phyloP scores from a whole-genome alignment of 1,140 invertebrate species.

The Bombus sibiricus region DNA sequence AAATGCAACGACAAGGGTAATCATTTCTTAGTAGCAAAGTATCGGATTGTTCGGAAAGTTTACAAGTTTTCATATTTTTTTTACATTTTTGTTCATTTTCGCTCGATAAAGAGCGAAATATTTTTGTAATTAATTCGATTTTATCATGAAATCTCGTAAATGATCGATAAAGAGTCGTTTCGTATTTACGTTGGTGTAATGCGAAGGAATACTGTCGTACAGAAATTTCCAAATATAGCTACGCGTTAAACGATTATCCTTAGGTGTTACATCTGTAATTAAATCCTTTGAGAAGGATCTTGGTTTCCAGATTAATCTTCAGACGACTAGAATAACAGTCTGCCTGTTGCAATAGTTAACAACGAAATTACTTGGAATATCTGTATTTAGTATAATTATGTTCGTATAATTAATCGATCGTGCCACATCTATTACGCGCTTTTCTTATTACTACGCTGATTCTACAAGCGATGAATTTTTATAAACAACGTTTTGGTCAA shows the following conservation, averaged over 20 bases:
- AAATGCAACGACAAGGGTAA: no score
- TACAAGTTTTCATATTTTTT: no score
- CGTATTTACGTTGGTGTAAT: not conserved
- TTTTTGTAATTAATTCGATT: no score
- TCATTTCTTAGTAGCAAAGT: not conserved
- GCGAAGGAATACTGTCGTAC: not conserved
- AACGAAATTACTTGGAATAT: conserved; percentile 7
- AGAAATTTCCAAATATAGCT: not conserved
- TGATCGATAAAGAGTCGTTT: not conserved
- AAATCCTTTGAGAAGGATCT: conserved; percentile 51
- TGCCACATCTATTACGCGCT: not conserved
- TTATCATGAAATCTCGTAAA: accelerated
- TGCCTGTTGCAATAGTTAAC: conserved; percentile 28
- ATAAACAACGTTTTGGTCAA: no score
- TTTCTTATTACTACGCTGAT: not conserved
- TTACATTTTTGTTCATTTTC: no score
- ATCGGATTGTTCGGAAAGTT: no score
- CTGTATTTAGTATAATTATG: not conserved
- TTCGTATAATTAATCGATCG: conserved; percentile 30
- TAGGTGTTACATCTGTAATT: conserved; percentile 41
- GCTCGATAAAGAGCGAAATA: accelerated
- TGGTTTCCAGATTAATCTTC: conserved; percentile 50
- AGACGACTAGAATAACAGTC: conserved; percentile 28
- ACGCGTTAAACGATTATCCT: conserved; percentile 11
- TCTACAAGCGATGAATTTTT: no score